Evolutionary conservation across 2,888 invertebrate genomes (phyloP).

Genomic region (Apamea sordens): DNA sequence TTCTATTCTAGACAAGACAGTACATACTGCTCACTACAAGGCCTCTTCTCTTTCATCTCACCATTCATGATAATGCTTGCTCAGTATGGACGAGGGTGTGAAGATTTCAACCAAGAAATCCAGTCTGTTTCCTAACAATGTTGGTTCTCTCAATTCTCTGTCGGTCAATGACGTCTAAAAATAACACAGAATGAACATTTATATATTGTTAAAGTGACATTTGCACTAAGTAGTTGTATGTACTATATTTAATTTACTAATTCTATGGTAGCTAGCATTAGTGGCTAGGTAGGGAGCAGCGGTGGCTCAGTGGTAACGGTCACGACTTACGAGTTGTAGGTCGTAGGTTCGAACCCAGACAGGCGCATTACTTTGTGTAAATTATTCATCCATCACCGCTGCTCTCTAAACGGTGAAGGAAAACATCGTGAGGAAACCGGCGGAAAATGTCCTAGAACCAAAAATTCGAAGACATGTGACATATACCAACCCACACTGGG

Average conservation of each 20-base stretch:
- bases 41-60: background rate
- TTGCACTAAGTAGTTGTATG: background rate
- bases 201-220: background rate
- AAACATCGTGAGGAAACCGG: too few species aligned
- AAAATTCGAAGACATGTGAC: too few species aligned
- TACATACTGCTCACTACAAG: background rate
- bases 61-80: background rate
- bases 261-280: background rate
- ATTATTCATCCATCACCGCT: too few species aligned
- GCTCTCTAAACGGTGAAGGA: too few species aligned
- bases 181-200: background rate
- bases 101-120: background rate
- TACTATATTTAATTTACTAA: background rate
- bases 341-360: too few species aligned
- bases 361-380: too few species aligned
- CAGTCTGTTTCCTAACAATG: background rate
- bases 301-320: too few species aligned
- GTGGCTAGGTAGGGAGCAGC: too few species aligned
- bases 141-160: background rate
- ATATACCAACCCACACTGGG: too few species aligned
- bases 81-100: background rate
- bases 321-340: too few species aligned
- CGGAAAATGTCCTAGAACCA: too few species aligned
- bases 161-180: background rate
- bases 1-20: background rate